Conservation (phyloP, 2,888 invertebrate species). For the Thecophora atra region DNA sequence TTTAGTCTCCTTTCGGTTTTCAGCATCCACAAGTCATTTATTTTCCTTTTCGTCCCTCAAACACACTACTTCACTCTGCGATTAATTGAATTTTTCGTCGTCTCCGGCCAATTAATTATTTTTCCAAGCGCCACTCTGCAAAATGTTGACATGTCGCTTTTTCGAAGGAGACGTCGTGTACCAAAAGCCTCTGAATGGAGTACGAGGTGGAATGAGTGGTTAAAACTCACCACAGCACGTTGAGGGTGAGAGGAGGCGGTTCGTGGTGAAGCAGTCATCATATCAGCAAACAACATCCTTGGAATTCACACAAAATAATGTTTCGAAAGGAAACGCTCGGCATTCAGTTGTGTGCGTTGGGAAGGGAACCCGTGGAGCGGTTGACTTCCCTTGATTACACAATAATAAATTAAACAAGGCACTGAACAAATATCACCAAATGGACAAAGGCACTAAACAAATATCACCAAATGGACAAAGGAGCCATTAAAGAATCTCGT, state of each 20-base stretch:
- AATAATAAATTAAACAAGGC: constrained; percentile 32
- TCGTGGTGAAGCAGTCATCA: no score
- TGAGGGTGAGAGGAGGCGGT: no score
- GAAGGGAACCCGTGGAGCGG: no score
- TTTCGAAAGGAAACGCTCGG: no score
- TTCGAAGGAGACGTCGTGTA: no score
- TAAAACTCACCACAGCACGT: no score
- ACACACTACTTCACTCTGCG: constrained; percentile 18
- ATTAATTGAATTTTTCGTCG: constrained; percentile 26
- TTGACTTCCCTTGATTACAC: no score
- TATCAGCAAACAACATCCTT: no score
- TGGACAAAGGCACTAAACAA: constrained; percentile 22
- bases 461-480: constrained; percentile 23
- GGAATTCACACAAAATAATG: neutral
- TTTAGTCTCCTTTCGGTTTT: no score
- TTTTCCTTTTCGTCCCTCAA: neutral
- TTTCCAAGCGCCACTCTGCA: neutral
- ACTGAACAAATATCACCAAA: no score
- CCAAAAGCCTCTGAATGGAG: neutral
- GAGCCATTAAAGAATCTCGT: constrained; percentile 22
- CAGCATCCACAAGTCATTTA: constrained; percentile 2
- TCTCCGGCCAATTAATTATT: constrained; percentile 24
- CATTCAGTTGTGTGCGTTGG: no score
- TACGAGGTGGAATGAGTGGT: neutral
- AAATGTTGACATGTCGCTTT: neutral